phyloP scores from a whole-genome alignment of 1,140 invertebrate genomes.

The Neuroterus valhalla region DNA sequence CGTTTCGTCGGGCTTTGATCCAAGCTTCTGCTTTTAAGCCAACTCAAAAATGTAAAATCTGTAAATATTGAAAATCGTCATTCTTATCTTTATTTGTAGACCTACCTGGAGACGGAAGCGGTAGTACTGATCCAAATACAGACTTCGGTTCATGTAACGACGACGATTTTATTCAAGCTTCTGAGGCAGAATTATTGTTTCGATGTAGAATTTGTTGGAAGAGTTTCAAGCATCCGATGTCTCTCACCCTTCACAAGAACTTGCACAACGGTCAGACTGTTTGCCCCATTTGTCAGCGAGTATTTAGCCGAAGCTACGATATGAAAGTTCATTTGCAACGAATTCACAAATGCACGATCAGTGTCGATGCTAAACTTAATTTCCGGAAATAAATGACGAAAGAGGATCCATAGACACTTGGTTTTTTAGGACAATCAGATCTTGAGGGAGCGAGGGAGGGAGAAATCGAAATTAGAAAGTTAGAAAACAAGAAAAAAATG shows the following conservation, averaged over 20 bases:
- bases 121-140: conserved; percentile 47
- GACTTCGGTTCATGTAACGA: conserved; percentile 56
- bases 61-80: conserved; percentile 37
- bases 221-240: conserved; percentile 85
- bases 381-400: conserved; percentile 53
- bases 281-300: conserved; percentile 78
- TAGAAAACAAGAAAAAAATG: too few species aligned
- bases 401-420: not conserved
- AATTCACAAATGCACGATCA: conserved; percentile 73
- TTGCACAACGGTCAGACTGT: conserved; percentile 85
- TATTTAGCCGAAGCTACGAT: conserved; percentile 80
- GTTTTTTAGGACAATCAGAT: not conserved
- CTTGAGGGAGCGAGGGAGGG: not conserved
- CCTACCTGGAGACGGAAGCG: conserved; percentile 55
- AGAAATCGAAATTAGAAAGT: too few species aligned
- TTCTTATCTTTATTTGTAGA: conserved; percentile 69
- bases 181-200: conserved; percentile 75
- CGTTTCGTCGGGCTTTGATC: conserved; percentile 50
- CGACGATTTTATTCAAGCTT: conserved; percentile 62
- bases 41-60: conserved; percentile 3
- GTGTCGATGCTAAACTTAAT: conserved; percentile 56
- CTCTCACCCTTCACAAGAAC: conserved; percentile 84
- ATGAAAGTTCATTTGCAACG: conserved; percentile 79
- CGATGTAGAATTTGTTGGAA: conserved; percentile 82
- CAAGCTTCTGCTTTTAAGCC: conserved; percentile 49